Conservation (phyloP, 2,888 invertebrate genomes). For the Limnephilus lunatus region DNA sequence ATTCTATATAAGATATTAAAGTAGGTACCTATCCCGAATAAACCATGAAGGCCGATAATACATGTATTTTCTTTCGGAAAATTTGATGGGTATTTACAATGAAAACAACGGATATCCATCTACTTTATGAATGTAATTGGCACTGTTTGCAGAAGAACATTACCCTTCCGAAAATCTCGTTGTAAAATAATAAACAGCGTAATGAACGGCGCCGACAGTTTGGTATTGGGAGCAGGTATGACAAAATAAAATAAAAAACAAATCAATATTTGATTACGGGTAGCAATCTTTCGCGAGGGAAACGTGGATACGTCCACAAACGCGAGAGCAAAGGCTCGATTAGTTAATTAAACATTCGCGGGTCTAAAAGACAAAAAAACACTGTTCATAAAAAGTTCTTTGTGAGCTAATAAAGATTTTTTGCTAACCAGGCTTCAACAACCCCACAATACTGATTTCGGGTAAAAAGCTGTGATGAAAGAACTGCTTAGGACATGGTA, state of each 20-base stretch:
- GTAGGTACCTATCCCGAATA: background rate
- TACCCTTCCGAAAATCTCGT: background rate
- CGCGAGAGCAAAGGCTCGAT: background rate
- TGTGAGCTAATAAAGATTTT: slow-evolving; percentile 38
- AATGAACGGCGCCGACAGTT: background rate
- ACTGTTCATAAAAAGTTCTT: slow-evolving; percentile 11
- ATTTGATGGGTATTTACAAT: background rate
- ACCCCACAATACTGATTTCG: slow-evolving; percentile 25
- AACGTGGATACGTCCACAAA: background rate
- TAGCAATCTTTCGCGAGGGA: background rate
- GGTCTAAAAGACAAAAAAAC: background rate
- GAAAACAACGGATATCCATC: background rate
- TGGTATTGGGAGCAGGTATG: background rate
- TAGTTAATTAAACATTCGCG: slow-evolving; percentile 2
- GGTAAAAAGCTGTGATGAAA: background rate
- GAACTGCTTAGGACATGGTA: background rate
- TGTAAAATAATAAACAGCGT: background rate
- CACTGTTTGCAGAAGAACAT: background rate
- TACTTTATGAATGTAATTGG: background rate
- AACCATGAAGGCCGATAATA: background rate
- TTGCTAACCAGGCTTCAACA: slow-evolving; percentile 23
- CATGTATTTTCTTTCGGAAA: background rate
- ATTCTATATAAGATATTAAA: too few species aligned
- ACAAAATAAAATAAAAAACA: background rate
- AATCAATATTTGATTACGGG: background rate